Evolutionary conservation across 2,888 invertebrate species (phyloP), one percentile per base, ranked within the genome.

Genomic region (Leptura quadrifasciata): DNA sequence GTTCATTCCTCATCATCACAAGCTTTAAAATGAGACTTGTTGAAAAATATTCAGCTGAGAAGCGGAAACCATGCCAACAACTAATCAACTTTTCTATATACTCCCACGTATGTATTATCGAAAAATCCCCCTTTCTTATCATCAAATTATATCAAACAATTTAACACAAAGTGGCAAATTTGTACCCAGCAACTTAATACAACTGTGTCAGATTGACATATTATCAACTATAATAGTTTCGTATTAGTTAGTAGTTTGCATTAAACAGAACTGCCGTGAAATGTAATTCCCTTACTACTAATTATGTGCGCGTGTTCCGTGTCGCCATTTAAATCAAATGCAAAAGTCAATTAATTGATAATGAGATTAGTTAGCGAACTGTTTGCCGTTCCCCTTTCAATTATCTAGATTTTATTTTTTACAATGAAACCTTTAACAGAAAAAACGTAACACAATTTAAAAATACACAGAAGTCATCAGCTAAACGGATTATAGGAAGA

Each of bases 321-420:
- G 80, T 73, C 76, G 76, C 75, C 77, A 72, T 80, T 80, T 77
- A 76, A 80, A 80, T 80, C 80, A 80, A 80, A 80, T 68, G 76
- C 76, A 75, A 75, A 79, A 80, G 80, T 79, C 80, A 79, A 80
- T 80, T 80, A 80, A 80, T 77, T 80, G 74, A 72, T 77, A 75
- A 80, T 76, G 79, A 76, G 80, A 80, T 80, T 80, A 80, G 80
- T 80, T 80, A 77, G 65, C 70, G 71, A 80, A 80, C 78, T 77
- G 78, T 75, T 76, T 67, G 74, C 73, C 78, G 72, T 78, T 80
- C 78, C 74, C 67, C 69, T 72, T 75, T 72, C 73, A 75, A 77
- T 77, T 58, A 73, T 24, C 39, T 39, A 8, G 18, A 35, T 63
- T 63, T 17, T 63, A 35, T 63, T 63, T 35, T 63, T 39, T 12